A percentile compares a stretch with the other conserved stretches of the same genome.
Evolutionary conservation across 2,113 vertebrate genomes (phyloP).

Genomic region (Gallinago undulata): DNA sequence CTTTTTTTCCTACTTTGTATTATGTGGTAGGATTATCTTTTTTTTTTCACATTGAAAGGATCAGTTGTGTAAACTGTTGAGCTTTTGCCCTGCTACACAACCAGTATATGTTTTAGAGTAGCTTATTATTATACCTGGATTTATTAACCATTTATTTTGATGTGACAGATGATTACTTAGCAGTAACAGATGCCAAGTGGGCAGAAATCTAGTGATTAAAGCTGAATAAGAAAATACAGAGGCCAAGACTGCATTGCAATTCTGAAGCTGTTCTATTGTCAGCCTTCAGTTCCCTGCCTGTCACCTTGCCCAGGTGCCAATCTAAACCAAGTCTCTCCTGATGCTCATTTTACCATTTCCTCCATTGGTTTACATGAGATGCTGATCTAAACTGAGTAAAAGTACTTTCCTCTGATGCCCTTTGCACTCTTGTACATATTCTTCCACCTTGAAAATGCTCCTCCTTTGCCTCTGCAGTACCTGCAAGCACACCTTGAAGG

Average conservation of each 20-base stretch:
- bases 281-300: background rate
- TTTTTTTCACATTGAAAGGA: background rate
- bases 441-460: background rate
- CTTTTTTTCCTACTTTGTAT: background rate
- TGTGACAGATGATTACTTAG: background rate
- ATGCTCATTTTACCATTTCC: background rate
- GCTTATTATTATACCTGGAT: background rate
- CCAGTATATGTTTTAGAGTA: background rate
- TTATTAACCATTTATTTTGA: constrained; percentile 22
- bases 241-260: background rate
- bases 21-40: background rate
- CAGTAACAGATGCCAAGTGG: background rate
- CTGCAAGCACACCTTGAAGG: background rate
- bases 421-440: background rate
- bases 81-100: background rate
- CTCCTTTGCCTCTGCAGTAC: background rate
- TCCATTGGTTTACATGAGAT: background rate
- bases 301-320: background rate
- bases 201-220: background rate
- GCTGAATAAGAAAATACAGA: background rate
- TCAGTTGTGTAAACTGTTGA: background rate
- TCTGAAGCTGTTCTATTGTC: background rate
- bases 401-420: background rate
- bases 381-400: background rate
- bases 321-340: background rate